Percentiles rank a stretch among this genome's conserved stretches.
These are phyloP conservation scores for Diorhabda sublineata DNA, from an alignment of 1,140 invertebrate genomes.

Conservation along the genomic window DNA sequence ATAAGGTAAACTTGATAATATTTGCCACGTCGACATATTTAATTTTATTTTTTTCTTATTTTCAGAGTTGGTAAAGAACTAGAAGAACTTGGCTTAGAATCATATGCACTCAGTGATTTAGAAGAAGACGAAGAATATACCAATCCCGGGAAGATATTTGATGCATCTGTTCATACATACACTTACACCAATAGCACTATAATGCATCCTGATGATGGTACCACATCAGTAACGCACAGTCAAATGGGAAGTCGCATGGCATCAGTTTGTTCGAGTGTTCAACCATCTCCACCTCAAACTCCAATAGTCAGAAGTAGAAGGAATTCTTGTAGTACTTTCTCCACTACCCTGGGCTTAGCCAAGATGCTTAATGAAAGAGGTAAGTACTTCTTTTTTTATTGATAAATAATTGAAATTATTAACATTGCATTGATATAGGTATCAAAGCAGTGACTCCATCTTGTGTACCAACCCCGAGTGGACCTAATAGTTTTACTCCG, in stretches of 20 bases:
- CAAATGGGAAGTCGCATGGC: constrained; percentile 39
- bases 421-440: constrained; percentile 28
- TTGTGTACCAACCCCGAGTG: constrained; percentile 63
- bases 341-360: constrained; percentile 72
- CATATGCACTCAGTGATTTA: constrained; percentile 78
- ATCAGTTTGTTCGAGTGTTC: constrained; percentile 47
- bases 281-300: constrained; percentile 52
- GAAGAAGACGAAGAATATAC: constrained; percentile 82
- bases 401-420: neutral
- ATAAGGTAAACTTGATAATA: constrained; percentile 51
- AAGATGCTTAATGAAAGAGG: constrained; percentile 78
- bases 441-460: constrained; percentile 69
- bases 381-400: constrained; percentile 5
- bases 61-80: constrained; percentile 68
- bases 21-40: neutral
- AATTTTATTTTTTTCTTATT: neutral
- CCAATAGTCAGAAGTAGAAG: constrained; percentile 60
- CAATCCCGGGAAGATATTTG: constrained; percentile 70
- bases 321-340: constrained; percentile 74
- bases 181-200: constrained; percentile 88
- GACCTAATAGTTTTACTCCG: constrained; percentile 62
- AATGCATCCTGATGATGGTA: constrained; percentile 80
- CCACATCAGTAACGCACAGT: constrained; percentile 54
- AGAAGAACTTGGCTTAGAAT: constrained; percentile 72
- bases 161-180: constrained; percentile 74